These are phyloP conservation scores for Cerastis leucographa DNA, from an alignment of 2,888 invertebrate genomes.

Conservation along the genomic window DNA sequence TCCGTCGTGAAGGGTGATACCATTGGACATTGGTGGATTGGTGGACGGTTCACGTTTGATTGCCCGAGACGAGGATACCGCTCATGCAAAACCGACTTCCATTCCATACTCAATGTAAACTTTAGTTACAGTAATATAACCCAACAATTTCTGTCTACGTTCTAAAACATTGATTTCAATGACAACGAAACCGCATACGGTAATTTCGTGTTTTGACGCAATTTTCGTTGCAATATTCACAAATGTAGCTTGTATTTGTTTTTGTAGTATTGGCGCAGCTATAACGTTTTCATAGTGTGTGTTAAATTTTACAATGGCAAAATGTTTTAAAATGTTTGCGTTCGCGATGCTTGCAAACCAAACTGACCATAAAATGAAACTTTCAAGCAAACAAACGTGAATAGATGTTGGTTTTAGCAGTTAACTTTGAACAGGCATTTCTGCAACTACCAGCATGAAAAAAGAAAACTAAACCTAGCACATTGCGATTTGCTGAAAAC, in stretches of 20 bases:
- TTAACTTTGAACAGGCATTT: conserved; percentile 16
- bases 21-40: conserved; percentile 80
- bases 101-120: conserved; percentile 60
- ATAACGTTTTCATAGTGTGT: conserved; percentile 18
- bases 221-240: conserved; percentile 38
- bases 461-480: background rate
- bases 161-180: conserved; percentile 55
- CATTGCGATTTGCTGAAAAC: background rate
- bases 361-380: conserved; percentile 48
- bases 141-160: conserved; percentile 39
- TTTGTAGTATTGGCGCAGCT: conserved; percentile 36
- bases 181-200: conserved; percentile 57
- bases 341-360: conserved; percentile 12
- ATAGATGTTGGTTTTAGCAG: conserved; percentile 32
- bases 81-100: conserved; percentile 81
- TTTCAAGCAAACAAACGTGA: conserved; percentile 37
- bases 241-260: conserved; percentile 31
- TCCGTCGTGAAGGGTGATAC: conserved; percentile 77
- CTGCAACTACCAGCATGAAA: background rate
- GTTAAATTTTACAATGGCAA: conserved; percentile 10
- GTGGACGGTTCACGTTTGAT: conserved; percentile 84
- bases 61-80: conserved; percentile 83
- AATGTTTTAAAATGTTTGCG: conserved; percentile 26
- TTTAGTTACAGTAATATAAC: conserved; percentile 59
- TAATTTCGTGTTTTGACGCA: conserved; percentile 37